Evolutionary conservation across 2,888 invertebrate species (phyloP).

Genomic region (Sericinus montela): DNA sequence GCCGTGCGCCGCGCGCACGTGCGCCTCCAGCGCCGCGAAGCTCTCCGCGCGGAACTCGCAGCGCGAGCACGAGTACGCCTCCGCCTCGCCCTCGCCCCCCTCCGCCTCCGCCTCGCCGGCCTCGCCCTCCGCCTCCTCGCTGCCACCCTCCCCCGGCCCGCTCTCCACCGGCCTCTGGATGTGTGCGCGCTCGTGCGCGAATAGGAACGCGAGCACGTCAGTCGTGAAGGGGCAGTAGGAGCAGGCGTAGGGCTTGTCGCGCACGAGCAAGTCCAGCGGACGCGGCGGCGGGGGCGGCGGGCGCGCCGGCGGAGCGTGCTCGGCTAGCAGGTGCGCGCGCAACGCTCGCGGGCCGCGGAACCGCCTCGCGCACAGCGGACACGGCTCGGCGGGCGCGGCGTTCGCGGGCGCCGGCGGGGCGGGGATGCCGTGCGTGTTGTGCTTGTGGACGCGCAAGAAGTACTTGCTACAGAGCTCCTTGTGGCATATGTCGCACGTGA

Average conservation of each 20-base stretch:
- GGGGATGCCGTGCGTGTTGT: conserved; percentile 97
- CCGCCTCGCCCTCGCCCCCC: conserved; percentile 44
- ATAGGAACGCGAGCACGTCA: conserved; percentile 92
- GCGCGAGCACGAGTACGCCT: conserved; percentile 68
- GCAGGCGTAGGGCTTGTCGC: conserved; percentile 90
- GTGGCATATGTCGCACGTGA: conserved; percentile 98
- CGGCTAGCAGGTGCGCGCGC: conserved; percentile 91
- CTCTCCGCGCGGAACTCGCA: conserved; percentile 71
- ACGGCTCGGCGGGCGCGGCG: conserved; percentile 74
- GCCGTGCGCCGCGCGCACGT: conserved; percentile 69
- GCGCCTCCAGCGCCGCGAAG: conserved; percentile 69
- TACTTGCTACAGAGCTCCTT: conserved; percentile 99
- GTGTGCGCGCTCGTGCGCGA: conserved; percentile 95
- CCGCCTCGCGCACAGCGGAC: conserved; percentile 91
- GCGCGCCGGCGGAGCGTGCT: conserved; percentile 85
- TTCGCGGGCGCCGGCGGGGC: conserved; percentile 85
- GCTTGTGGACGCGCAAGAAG: conserved; percentile 97
- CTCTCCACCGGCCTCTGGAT: conserved; percentile 49
- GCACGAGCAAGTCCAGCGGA: conserved; percentile 77
- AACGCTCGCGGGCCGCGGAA: conserved; percentile 94
- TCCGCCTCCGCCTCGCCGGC: conserved; percentile 43
- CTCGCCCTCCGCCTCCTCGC: conserved; percentile 57
- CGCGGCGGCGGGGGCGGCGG: conserved; percentile 65
- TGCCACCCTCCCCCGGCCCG: conserved; percentile 32
- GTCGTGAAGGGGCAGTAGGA: conserved; percentile 94